These are phyloP conservation scores for Eurystomus glaucurus DNA, from an alignment of 2,797 vertebrate genomes.

Conservation along the genomic window DNA sequence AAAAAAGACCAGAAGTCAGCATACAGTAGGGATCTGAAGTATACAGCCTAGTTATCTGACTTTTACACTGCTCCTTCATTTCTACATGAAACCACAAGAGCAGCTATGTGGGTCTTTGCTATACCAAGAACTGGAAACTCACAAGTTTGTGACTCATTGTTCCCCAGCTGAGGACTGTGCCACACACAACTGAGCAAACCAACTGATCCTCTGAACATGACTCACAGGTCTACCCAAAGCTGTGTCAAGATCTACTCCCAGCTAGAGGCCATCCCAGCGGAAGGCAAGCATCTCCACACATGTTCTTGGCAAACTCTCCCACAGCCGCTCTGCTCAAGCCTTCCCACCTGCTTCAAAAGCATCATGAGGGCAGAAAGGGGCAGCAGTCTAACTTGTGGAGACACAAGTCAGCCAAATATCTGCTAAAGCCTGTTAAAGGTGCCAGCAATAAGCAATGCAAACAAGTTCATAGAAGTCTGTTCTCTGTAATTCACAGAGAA, in stretches of 20 bases:
- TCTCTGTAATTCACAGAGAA: background rate
- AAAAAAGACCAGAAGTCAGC: background rate
- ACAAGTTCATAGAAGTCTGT: rapidly evolving
- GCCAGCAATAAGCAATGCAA: background rate
- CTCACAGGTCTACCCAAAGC: background rate
- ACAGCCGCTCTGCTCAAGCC: rapidly evolving
- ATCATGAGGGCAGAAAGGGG: background rate
- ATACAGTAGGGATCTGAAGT: background rate
- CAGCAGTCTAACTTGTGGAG: background rate
- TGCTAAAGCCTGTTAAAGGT: background rate
- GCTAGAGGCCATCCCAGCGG: rapidly evolving
- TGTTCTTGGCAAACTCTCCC: background rate
- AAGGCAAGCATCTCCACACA: rapidly evolving
- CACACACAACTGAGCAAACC: background rate
- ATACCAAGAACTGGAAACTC: constrained; percentile 51
- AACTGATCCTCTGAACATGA: background rate
- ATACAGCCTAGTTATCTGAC: background rate
- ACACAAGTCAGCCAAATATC: too few species aligned
- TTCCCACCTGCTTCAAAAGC: background rate
- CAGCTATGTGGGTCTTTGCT: background rate
- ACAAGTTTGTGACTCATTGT: constrained; percentile 47
- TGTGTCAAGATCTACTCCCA: rapidly evolving
- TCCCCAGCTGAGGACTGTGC: background rate
- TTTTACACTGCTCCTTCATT: background rate
- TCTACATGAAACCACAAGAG: background rate